Evolutionary conservation across 2,888 invertebrate species (phyloP).

Genomic region (Eristalinus aeneus): DNA sequence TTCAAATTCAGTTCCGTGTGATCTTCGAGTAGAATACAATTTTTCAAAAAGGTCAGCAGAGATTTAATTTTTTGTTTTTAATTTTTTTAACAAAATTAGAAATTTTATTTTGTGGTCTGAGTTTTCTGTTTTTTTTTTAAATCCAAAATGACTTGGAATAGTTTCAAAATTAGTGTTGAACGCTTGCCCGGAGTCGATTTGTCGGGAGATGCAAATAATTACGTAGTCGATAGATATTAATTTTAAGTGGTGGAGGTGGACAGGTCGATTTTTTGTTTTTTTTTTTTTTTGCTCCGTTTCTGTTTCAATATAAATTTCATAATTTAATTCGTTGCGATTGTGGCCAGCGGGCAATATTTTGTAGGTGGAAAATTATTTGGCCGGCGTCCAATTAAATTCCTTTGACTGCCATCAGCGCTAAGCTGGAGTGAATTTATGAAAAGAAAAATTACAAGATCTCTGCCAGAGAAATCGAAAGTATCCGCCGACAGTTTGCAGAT

Average conservation of each 20-base stretch:
- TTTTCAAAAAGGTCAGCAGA: slow-evolving; percentile 45
- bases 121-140: background rate
- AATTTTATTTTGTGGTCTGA: background rate
- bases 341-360: slow-evolving; percentile 1
- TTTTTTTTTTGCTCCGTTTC: too few relatives aligned
- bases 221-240: slow-evolving; percentile 23
- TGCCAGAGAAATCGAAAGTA: background rate
- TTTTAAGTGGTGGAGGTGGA: slow-evolving; percentile 31
- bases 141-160: background rate
- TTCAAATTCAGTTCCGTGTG: background rate
- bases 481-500: background rate
- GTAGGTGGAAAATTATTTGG: slow-evolving; percentile 21
- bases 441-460: background rate
- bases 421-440: background rate
- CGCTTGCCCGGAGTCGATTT: background rate
- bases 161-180: background rate
- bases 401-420: background rate
- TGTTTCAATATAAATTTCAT: slow-evolving; percentile 16
- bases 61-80: background rate
- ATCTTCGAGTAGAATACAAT: background rate
- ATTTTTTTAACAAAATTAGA: background rate
- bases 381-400: slow-evolving; percentile 7
- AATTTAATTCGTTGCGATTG: slow-evolving; percentile 18
- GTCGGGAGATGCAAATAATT: background rate
- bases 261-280: slow-evolving; percentile 1